Base-by-base conservation (phyloP, 1,140 invertebrate genomes). In the Ruditapes philippinarum region DNA sequence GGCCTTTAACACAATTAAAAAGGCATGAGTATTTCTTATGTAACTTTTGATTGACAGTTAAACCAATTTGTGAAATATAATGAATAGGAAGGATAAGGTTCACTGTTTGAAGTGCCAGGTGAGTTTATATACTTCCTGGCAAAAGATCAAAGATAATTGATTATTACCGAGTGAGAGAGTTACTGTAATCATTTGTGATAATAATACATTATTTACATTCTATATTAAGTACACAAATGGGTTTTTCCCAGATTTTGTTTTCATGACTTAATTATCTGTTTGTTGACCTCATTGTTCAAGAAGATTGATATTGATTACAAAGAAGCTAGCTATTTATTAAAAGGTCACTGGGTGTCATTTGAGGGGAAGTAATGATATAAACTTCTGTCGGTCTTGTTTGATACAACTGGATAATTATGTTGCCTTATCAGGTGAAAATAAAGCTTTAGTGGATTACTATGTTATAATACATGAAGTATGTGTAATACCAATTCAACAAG, bases 241-340 rank as follows among this genome's bases (percentile, higher is more conserved):
- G 84, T 74, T 86, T 85, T 86, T 62, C 84, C 84, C 70, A 86
- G 84, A 76, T 78, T 86, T 86, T 65, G 31, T 78, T 86, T 86
- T 86, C 73, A 62, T 86, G 70, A 42, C 70, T 86, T 86, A 86
- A 86, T 86, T 86, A 86, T 86, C 84, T 86, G 65, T 28, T 49
- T 73, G 17, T 76, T 86, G 84, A 86, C 84, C 84, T 86, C 70
- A 62, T 86, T 86, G 70, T 78, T 28, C 12, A 33, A 38, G 33
- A 78, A 57, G 70, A 62, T 60, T 78, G 60, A 31, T 86, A 86
- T 86, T 78, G 84, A 86, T 86, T 74, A 57, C 36, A 62, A 40
- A 60, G 49, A 78, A 22, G 45, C 31, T 51, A 4, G 14, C 33
- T 76, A 36, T 31, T 60, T 62, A 74, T 40, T 25, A 42, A 57